Evolutionary conservation across 23 tunicate genomes (phyloP).

Genomic region (Trididemnum nubilum): DNA sequence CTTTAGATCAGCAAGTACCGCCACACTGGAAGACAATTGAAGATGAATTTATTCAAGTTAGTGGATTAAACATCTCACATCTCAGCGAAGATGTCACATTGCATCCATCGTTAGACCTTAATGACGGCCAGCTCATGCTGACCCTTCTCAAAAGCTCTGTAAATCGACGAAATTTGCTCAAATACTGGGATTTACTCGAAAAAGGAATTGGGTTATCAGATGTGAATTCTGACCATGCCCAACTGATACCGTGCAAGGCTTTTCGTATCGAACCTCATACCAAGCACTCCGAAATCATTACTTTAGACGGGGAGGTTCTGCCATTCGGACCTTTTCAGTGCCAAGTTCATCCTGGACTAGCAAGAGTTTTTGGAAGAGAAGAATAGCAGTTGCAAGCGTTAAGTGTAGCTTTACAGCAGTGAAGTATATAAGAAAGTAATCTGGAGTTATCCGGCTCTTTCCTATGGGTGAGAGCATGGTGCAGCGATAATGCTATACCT

Average conservation of each 20-base stretch:
- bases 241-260: slow-evolving; percentile 42
- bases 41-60: slow-evolving; percentile 30
- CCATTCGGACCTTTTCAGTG: slow-evolving; percentile 80
- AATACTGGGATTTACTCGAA: slow-evolving; percentile 63
- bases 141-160: slow-evolving; percentile 14
- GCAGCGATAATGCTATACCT: too few relatives aligned
- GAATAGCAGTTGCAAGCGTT: not conserved
- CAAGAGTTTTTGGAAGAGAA: slow-evolving; percentile 52
- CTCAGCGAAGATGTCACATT: slow-evolving; percentile 26
- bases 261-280: slow-evolving; percentile 64
- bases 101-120: slow-evolving; percentile 14
- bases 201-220: slow-evolving; percentile 51
- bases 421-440: too few relatives aligned
- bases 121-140: slow-evolving; percentile 53
- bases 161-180: slow-evolving; percentile 36
- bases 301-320: slow-evolving; percentile 71
- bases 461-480: too few relatives aligned
- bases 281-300: slow-evolving; percentile 50
- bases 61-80: slow-evolving; percentile 50
- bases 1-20: slow-evolving; percentile 33
- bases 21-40: slow-evolving; percentile 29
- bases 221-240: not conserved
- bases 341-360: slow-evolving; percentile 57
- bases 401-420: too few relatives aligned
- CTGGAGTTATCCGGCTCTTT: too few relatives aligned